Conservation (phyloP, 2,888 invertebrate species). For the Idaea aversata region DNA sequence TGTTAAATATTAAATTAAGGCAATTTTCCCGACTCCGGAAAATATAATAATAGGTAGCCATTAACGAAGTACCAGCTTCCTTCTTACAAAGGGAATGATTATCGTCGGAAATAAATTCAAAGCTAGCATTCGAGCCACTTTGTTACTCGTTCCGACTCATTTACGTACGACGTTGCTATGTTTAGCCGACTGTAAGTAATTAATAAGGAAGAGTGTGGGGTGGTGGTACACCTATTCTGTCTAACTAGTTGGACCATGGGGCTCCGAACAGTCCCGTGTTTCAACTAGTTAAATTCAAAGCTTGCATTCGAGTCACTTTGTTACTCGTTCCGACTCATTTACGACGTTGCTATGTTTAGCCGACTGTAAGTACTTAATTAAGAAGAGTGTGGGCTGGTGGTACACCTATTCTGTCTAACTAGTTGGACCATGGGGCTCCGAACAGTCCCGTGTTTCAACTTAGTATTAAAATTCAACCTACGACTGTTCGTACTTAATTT, state of each 20-base stretch:
- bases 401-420: too few species aligned
- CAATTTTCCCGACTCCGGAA: slow-evolving; percentile 68
- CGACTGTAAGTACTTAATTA: background rate
- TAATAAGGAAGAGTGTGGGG: too few species aligned
- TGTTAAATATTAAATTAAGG: slow-evolving; percentile 46
- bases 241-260: too few species aligned
- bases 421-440: too few species aligned
- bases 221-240: too few species aligned
- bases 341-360: slow-evolving; percentile 1
- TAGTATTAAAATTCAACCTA: slow-evolving; percentile 39
- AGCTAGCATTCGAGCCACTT: slow-evolving; percentile 41
- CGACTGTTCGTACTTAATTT: slow-evolving; percentile 25
- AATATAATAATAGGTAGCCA: slow-evolving; percentile 74
- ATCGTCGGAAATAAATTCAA: slow-evolving; percentile 65
- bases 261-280: too few species aligned
- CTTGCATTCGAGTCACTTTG: slow-evolving; percentile 40
- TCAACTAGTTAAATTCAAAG: slow-evolving; percentile 37
- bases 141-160: slow-evolving; percentile 38
- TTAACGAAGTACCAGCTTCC: slow-evolving; percentile 40
- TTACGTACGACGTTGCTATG: slow-evolving; percentile 20
- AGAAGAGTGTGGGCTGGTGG: too few species aligned
- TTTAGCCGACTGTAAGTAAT: slow-evolving; percentile 2
- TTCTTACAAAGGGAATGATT: slow-evolving; percentile 44
- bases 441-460: too few species aligned
- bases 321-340: slow-evolving; percentile 42